A percentile compares a stretch with the other conserved stretches of the same genome.
These are phyloP conservation scores for Leptarthrus brevirostris DNA, from an alignment of 2,888 invertebrate species.

Conservation along the genomic window DNA sequence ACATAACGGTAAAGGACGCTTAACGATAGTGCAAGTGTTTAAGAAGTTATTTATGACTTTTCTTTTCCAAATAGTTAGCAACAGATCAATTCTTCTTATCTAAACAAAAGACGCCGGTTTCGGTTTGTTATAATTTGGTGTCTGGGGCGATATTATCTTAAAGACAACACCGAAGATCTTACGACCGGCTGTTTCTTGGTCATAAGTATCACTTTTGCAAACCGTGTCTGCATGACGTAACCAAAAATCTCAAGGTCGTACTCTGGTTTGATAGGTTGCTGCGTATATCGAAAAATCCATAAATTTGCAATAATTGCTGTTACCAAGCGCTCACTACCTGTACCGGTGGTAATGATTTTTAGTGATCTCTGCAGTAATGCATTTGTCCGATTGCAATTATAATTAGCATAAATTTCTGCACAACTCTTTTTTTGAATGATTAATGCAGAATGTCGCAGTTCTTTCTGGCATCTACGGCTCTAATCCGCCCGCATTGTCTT, in stretches of 20 bases:
- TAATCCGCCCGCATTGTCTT: slow-evolving; percentile 1
- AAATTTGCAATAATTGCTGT: slow-evolving; percentile 46
- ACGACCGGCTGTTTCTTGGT: neutral
- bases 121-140: no score
- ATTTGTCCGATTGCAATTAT: slow-evolving; percentile 30
- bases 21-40: no score
- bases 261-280: slow-evolving; percentile 43
- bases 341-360: slow-evolving; percentile 13
- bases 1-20: no score
- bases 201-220: neutral
- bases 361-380: neutral
- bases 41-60: no score
- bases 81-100: no score
- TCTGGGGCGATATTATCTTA: no score
- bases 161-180: neutral
- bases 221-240: slow-evolving; percentile 36
- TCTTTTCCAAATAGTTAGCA: no score
- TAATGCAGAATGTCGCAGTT: slow-evolving; percentile 23
- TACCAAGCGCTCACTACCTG: slow-evolving; percentile 35
- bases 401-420: slow-evolving; percentile 41
- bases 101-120: no score
- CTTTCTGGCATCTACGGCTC: neutral
- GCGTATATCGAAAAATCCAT: slow-evolving; percentile 46
- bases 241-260: slow-evolving; percentile 42
- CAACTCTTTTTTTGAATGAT: slow-evolving; percentile 22